Conservation (phyloP, 2,113 vertebrate species). For the Crypturellus undulatus region DNA sequence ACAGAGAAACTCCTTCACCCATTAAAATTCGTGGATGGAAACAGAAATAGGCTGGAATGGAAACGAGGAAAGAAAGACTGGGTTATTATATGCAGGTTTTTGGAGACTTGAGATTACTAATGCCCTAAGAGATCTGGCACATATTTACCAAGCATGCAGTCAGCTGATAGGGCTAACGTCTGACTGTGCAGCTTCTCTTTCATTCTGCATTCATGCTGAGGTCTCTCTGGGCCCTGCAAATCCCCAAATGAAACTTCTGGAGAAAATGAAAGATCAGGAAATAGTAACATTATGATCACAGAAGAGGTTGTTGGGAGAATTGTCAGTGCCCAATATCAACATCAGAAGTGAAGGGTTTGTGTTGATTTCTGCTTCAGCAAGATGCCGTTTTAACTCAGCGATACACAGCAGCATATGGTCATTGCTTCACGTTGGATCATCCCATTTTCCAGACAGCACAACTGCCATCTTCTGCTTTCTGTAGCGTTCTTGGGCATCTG, state of each 20-base stretch:
- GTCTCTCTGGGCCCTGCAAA: not conserved
- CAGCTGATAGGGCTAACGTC: not conserved
- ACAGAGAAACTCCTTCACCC: not conserved
- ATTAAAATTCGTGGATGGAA: accelerated
- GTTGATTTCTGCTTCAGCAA: not conserved
- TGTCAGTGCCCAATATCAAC: accelerated
- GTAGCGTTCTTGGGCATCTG: not conserved
- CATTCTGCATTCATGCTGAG: not conserved
- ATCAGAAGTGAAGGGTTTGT: not conserved
- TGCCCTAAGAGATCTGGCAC: not conserved
- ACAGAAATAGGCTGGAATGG: not conserved
- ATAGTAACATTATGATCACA: not conserved
- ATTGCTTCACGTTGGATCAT: not conserved
- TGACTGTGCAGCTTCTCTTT: not conserved
- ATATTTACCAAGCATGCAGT: accelerated
- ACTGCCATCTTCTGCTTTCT: not conserved
- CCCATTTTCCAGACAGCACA: not conserved
- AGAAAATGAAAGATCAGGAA: not conserved
- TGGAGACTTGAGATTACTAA: not conserved
- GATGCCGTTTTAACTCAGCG: not conserved
- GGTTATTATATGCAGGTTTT: not conserved
- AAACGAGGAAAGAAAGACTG: not conserved
- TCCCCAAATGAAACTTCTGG: not conserved
- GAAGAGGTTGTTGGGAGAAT: not conserved
- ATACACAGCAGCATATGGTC: not conserved